A percentile compares a stretch with the other conserved stretches of the same genome.
Evolutionary conservation across 2,797 vertebrate genomes (phyloP).

Genomic region (Avahi laniger): DNA sequence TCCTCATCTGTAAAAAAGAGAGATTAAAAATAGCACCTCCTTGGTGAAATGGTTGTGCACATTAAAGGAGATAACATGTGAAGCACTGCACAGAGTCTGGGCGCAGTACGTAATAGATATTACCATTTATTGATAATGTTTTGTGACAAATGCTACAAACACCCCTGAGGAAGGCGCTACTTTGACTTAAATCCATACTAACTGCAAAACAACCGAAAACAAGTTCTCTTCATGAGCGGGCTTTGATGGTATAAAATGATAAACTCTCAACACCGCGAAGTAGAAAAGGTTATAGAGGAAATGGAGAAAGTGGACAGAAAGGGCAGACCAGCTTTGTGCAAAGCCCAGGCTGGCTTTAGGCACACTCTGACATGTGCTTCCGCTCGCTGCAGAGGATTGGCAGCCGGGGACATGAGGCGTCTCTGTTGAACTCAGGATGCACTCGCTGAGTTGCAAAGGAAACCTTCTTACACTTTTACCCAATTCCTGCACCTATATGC

Average conservation of each 20-base stretch:
- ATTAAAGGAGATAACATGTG: neutral
- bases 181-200: neutral
- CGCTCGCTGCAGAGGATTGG: neutral
- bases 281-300: neutral
- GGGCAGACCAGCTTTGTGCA: neutral
- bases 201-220: neutral
- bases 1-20: neutral
- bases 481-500: neutral
- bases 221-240: neutral
- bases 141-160: neutral
- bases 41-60: neutral
- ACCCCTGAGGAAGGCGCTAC: neutral
- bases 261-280: neutral
- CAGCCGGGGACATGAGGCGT: rapidly evolving
- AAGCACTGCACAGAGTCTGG: neutral
- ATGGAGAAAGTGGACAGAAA: neutral
- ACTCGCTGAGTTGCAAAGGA: neutral
- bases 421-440: neutral
- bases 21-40: neutral
- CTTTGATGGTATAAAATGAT: neutral
- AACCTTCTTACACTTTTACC: neutral
- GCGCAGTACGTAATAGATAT: neutral
- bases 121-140: neutral
- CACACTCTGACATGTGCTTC: neutral
- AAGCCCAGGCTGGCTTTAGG: neutral